Base-by-base conservation (phyloP, 2,888 invertebrate genomes). In the Campaea margaritaria region DNA sequence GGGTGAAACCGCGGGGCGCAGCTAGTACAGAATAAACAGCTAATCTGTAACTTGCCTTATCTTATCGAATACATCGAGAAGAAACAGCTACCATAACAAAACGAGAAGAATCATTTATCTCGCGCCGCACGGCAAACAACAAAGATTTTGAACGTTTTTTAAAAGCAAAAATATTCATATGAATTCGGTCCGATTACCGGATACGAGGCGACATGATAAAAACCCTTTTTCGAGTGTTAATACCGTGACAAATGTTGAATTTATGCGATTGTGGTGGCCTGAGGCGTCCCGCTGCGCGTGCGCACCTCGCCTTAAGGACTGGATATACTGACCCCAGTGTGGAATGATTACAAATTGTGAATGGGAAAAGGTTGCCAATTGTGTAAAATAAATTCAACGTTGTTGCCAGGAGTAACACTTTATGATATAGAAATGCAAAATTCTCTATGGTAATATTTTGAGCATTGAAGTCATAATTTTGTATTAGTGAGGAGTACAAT, bases 241-340 rank as follows among this genome's bases (percentile, higher is more conserved):
- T 90, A 82, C 91, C 91, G 90, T 91, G 91, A 91, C 91, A 91
- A 92, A 92, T 92, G 88, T 83, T 72, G 82, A 89, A 91, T 91
- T 91, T 91, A 92, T 92, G 87, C 91, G 85, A 79, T 72, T 78
- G 84, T 81, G 85, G 85, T 83, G 86, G 85, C 78, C 77, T 75
- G 62, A 61, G 82, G 72, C 75, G 65, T 80, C 90, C 90, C 83
- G 89, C 90, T 83, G 90, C 58, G 89, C 73, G 73, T 68, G 74
- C 67, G 76, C 72, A 71, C 73, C 67, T 69, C 53, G 73, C 72
- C 77, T 78, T 76, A 74, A 69, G 75, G 66, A 53, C 65, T 7
- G 36, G 36, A 62, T 62, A 72, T 61, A 72, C 78, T 74, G 71
- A 74, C 78, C 73, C 71, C 56, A 56, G 56, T 67, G 67, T 66